These are phyloP conservation scores for Drosophila melanica DNA, from an alignment of 1,140 invertebrate species.

Conservation along the genomic window DNA sequence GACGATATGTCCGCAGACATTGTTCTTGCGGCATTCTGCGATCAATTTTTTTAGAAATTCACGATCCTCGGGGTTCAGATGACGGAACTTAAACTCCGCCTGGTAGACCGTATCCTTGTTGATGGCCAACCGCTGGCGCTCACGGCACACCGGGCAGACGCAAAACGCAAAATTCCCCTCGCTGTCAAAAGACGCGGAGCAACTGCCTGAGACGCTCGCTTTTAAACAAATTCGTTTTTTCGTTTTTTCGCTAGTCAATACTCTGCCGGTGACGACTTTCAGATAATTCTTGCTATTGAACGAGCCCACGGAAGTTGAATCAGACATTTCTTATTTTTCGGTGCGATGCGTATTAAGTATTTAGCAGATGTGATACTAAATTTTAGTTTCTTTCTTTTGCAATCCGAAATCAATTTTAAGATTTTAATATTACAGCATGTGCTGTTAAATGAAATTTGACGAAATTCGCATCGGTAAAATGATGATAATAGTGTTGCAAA, in stretches of 20 bases:
- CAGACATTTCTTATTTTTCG: not conserved
- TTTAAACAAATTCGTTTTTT: no score
- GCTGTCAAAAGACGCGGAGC: not conserved
- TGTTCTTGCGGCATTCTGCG: not conserved
- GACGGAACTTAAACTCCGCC: constrained; percentile 4
- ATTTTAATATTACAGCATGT: no score
- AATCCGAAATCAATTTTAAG: no score
- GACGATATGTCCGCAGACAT: constrained; percentile 8
- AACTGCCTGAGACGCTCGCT: no score
- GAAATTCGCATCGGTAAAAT: no score
- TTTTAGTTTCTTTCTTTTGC: no score
- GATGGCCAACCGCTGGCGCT: not conserved
- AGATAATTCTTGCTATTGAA: not conserved
- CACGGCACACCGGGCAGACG: not conserved
- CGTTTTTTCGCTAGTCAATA: not conserved
- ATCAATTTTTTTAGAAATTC: not conserved
- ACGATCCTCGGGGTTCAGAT: not conserved
- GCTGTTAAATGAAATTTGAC: no score
- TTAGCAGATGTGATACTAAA: no score
- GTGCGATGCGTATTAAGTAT: no score
- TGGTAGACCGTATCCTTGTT: not conserved
- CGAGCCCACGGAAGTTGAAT: not conserved
- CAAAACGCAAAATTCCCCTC: not conserved
- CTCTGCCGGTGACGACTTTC: not conserved
- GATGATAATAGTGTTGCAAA: no score